Conservation (phyloP, 1,140 invertebrate genomes). For the Diplogasteroides magnus region DNA sequence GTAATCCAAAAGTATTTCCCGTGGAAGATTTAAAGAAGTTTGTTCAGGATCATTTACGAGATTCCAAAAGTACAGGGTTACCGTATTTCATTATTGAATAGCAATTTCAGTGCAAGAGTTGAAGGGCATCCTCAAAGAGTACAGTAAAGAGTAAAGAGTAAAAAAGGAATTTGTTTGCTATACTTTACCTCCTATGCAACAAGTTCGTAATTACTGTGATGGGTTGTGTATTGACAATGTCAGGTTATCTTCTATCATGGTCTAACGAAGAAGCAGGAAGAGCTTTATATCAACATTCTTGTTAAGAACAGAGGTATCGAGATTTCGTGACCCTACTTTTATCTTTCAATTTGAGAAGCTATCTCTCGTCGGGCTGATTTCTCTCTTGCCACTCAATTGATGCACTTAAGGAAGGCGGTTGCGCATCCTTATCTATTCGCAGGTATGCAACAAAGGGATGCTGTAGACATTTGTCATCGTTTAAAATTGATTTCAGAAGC, state of each 20-base stretch:
- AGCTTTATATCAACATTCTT: slow-evolving; percentile 13
- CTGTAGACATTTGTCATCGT: no score
- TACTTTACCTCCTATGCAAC: not conserved
- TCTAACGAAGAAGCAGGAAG: slow-evolving; percentile 8
- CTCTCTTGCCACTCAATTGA: slow-evolving; percentile 6
- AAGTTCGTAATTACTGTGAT: slow-evolving; percentile 2
- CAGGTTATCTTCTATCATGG: slow-evolving; percentile 7
- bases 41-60: no score
- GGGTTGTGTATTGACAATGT: not conserved
- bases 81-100: not conserved
- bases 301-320: slow-evolving; percentile 1
- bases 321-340: no score
- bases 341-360: no score
- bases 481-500: no score
- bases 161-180: slow-evolving; percentile 10
- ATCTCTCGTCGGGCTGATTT: no score
- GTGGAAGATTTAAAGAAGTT: slow-evolving; percentile 1
- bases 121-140: slow-evolving; percentile 7
- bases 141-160: slow-evolving; percentile 4
- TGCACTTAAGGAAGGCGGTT: slow-evolving; percentile 10
- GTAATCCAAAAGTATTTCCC: slow-evolving; percentile 2
- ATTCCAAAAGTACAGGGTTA: slow-evolving; percentile 3
- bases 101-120: slow-evolving; percentile 1
- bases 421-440: slow-evolving; percentile 15
- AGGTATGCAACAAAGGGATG: no score